A percentile compares a stretch with the other conserved stretches of the same genome.
These are phyloP conservation scores for Cyphomyrus discorhynchus DNA, from an alignment of 2,113 vertebrate genomes.

Conservation along the genomic window DNA sequence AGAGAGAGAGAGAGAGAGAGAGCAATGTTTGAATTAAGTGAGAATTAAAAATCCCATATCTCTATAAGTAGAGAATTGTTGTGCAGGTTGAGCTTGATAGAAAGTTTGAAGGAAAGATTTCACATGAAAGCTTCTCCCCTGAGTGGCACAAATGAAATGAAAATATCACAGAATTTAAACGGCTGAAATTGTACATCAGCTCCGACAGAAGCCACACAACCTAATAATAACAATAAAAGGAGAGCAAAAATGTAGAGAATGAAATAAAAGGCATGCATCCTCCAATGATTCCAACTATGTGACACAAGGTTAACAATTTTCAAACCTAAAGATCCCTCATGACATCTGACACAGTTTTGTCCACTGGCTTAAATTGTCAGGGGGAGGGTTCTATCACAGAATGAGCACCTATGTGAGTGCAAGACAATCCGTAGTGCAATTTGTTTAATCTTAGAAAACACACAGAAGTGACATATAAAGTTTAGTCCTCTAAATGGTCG, in stretches of 20 bases:
- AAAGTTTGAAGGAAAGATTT: background rate
- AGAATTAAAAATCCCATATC: background rate
- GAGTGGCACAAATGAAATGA: background rate
- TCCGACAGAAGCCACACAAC: background rate
- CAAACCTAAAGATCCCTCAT: slow-evolving; percentile 29
- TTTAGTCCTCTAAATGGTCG: background rate
- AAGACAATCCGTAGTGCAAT: background rate
- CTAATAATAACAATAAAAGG: background rate
- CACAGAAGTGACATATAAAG: background rate
- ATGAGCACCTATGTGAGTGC: slow-evolving; percentile 9
- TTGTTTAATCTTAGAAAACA: background rate
- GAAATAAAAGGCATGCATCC: background rate
- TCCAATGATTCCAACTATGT: background rate
- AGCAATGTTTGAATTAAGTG: background rate
- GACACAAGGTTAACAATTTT: background rate
- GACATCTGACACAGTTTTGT: slow-evolving; percentile 34
- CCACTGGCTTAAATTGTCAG: slow-evolving; percentile 24
- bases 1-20: background rate
- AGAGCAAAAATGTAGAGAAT: background rate
- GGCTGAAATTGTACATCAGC: background rate
- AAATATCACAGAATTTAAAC: background rate
- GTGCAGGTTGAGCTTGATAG: background rate
- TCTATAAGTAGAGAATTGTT: background rate
- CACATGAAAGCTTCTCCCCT: background rate
- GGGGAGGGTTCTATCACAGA: slow-evolving; percentile 25